Evolutionary conservation across 2,113 vertebrate genomes (phyloP), one percentile per base, ranked within the genome.

Genomic region (Solenodon paradoxus): DNA sequence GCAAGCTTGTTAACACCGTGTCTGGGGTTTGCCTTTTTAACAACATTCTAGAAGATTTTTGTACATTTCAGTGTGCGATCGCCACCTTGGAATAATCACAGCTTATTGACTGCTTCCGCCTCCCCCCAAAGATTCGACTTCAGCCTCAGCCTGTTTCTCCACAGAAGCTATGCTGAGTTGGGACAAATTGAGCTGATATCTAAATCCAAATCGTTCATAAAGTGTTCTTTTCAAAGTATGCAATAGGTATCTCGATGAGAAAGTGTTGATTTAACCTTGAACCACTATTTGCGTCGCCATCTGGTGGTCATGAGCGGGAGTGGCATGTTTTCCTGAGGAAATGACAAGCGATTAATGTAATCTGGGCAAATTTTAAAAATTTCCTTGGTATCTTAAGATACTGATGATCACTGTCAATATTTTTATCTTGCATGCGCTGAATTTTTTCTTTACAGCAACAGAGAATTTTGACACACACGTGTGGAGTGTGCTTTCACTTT

Each of bases 391-490:
- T 84, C 45, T 95, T 66, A 74, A 81, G 42, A 15, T 20, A 32
- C 24, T 84, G 59, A 42, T 30, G 83, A 49, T 53, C 26, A 61
- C 22, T 57, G 61, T 7, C 9, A 63, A 77, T 63, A 28, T 32
- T 95, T 69, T 78, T 49, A 66, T 61, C 30, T 95, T 71, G 13
- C 66, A 49, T 75, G 4, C 40, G 77, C 32, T 68, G 66, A 71
- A 7, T 32, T 66, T n/a, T 86, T 94, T 80, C 53, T 77, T 88
- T 72, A 15, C 19, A 83, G 16, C 17, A 47, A 53, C 47, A 87
- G 51, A 93, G 32, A 92, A 93, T 83, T 93, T 90, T 85, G 77
- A 93, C 49, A 78, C 22, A 87, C 11, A 94, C 20, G 55, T 88
- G 13, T 72, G 57, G 49, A 47, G 10, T 90, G 11, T 81, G 45